Base-by-base conservation (phyloP, 64 coral and sea anemone genomes). In the Cladopsammia gracilis region DNA sequence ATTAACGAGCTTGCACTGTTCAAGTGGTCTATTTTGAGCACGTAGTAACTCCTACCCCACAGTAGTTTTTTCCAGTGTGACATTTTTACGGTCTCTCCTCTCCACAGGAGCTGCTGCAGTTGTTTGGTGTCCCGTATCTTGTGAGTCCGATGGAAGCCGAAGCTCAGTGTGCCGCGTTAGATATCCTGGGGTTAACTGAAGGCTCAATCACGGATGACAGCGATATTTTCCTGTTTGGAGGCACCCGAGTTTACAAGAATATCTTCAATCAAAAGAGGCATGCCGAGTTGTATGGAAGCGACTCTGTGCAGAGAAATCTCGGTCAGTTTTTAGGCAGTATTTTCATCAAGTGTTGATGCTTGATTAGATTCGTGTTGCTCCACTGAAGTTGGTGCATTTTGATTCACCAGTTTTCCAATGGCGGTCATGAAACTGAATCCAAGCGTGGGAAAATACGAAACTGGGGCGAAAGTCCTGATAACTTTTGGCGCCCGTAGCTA, bases 91-190 rank as follows among this genome's bases (percentile, higher is more conserved):
- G 14, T 46, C 73, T 23, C 44, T 78, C 45, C n/a, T 13, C 58
- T 78, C 74, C 6, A 58, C 44, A 99, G 97, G 97, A 99, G 65
- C 88, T 99, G 16, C 71, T 99, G 10, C 91, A 68, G 22, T 86
- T 99, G 76, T 99, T 99, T 78, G 97, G 97, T 70, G 91, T 99
- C 54, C 97, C 97, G 25, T 99, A 88, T 88, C 62, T 99, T 42
- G 91, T 96, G 7, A 96, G 97, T 71, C 97, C 97, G 2, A 99
- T 99, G 97, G 97, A 99, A 44, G 97, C 97, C 2, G 97, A 99
- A 76, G 97, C 97, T 1, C 97, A 99, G 50, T 99, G 97, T 48
- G 97, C 97, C 0, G 47, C 73, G 2, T 67, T 99, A 10, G 91
- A 99, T 77, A 48, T 69, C 9, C 50, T 92, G 6, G 57, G 62